Evolutionary conservation across 2,113 vertebrate species (phyloP).

Genomic region (Caloenas nicobarica): DNA sequence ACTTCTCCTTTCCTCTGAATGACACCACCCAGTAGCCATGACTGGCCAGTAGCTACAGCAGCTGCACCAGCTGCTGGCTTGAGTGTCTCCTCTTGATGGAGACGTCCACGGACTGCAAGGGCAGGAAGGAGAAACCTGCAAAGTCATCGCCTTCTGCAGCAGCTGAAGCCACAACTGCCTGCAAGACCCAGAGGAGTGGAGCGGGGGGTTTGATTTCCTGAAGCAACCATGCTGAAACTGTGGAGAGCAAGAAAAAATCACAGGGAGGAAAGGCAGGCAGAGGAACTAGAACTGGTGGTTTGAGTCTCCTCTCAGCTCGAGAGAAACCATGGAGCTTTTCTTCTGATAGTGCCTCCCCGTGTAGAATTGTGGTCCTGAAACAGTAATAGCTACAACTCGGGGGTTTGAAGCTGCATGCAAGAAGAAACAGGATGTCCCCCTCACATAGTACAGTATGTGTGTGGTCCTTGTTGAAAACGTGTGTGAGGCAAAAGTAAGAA

Average conservation of each 20-base stretch:
- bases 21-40: background rate
- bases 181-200: background rate
- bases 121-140: conserved; percentile 9
- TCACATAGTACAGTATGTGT: background rate
- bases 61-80: background rate
- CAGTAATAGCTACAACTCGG: background rate
- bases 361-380: background rate
- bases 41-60: background rate
- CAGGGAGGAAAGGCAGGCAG: background rate
- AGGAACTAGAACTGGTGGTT: conserved; percentile 18
- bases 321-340: background rate
- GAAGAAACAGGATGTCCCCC: background rate
- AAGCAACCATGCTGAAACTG: background rate
- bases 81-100: background rate
- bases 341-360: background rate
- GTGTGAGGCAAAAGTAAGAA: background rate
- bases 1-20: conserved; percentile 22
- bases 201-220: background rate
- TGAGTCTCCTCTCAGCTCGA: background rate
- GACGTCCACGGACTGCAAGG: background rate
- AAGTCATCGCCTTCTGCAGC: background rate
- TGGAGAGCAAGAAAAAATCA: background rate
- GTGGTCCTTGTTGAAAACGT: background rate
- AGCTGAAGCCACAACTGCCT: conserved; percentile 14
- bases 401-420: background rate